These are phyloP conservation scores for Nothobranchius kuhntae DNA, from an alignment of 2,113 vertebrate species.

Conservation along the genomic window DNA sequence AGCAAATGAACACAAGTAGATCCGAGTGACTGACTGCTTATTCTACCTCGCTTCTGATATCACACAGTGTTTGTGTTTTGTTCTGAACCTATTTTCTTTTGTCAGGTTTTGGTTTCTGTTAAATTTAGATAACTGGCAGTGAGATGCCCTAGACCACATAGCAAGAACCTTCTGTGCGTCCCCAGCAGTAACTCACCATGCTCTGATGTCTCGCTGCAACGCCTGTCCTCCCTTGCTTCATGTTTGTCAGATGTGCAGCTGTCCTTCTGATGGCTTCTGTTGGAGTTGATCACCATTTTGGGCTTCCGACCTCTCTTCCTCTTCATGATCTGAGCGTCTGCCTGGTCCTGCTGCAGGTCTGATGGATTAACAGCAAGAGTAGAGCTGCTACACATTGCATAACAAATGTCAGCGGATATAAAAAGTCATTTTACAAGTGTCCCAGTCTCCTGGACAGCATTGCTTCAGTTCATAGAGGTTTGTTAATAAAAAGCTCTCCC, in stretches of 20 bases:
- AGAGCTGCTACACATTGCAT: not conserved
- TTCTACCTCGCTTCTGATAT: not conserved
- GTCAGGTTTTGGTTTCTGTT: not conserved
- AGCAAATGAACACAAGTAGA: slow-evolving; percentile 13
- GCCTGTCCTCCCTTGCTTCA: slow-evolving; percentile 57
- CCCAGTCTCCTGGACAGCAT: too few species aligned
- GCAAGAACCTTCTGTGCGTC: not conserved
- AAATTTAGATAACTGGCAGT: not conserved
- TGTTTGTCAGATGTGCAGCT: slow-evolving; percentile 46
- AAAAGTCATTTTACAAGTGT: too few species aligned
- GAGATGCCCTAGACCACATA: not conserved
- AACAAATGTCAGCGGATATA: not conserved
- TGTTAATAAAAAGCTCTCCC: too few species aligned
- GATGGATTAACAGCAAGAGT: slow-evolving; percentile 10
- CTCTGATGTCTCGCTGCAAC: slow-evolving; percentile 69
- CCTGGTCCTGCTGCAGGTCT: slow-evolving; percentile 59
- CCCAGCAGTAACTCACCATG: slow-evolving; percentile 51
- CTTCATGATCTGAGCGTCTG: slow-evolving; percentile 39
- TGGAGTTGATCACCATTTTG: slow-evolving; percentile 41
- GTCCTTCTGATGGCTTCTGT: slow-evolving; percentile 43
- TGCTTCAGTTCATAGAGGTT: too few species aligned
- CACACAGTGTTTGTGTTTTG: not conserved
- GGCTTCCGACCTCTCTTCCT: slow-evolving; percentile 70
- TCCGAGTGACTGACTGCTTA: slow-evolving; percentile 10
- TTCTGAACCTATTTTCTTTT: not conserved